phyloP scores from a whole-genome alignment of 2,888 invertebrate genomes.

The Amphipoea lucens region DNA sequence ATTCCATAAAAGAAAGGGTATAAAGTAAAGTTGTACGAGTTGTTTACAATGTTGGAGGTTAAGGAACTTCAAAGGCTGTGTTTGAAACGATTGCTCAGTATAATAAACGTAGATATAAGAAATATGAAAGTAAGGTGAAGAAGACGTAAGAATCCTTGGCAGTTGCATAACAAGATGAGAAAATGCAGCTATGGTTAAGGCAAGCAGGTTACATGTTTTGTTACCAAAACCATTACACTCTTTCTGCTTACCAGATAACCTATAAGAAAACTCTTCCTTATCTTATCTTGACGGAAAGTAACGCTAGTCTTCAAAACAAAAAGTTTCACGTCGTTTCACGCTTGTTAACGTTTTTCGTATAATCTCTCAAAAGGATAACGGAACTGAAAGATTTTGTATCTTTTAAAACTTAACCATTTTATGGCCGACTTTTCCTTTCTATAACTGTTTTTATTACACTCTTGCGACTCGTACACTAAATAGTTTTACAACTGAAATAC shows the following conservation, averaged over 20 bases:
- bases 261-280: slow-evolving; percentile 24
- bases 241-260: slow-evolving; percentile 27
- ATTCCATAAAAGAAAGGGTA: not conserved
- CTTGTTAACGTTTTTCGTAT: slow-evolving; percentile 53
- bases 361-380: slow-evolving; percentile 69
- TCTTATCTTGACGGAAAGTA: slow-evolving; percentile 45
- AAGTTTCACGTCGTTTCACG: slow-evolving; percentile 55
- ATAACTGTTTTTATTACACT: slow-evolving; percentile 65
- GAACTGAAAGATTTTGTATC: slow-evolving; percentile 61
- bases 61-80: not conserved
- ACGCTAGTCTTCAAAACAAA: slow-evolving; percentile 42
- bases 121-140: not conserved
- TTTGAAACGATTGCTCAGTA: not conserved
- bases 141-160: not conserved
- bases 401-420: slow-evolving; percentile 61
- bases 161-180: not conserved
- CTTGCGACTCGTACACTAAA: slow-evolving; percentile 34
- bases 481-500: slow-evolving; percentile 55
- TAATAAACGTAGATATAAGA: not conserved
- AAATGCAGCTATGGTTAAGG: not conserved
- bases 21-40: not conserved
- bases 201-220: not conserved
- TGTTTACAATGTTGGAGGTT: not conserved
- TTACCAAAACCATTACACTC: slow-evolving; percentile 6
- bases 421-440: slow-evolving; percentile 74